Conservation (phyloP, 2,888 invertebrate genomes). For the Noctua pronuba region DNA sequence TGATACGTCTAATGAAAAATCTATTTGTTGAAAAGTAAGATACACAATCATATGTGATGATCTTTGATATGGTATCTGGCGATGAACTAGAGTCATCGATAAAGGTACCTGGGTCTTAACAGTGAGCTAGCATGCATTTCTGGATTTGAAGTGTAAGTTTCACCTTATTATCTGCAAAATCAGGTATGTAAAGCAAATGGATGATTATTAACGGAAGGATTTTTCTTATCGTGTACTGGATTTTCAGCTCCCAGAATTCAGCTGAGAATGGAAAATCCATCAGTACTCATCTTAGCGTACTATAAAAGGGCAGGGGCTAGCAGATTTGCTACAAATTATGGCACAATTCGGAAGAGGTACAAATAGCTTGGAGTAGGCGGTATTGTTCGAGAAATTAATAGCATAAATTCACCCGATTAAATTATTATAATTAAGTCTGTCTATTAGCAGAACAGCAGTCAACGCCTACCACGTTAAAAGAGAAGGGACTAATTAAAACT, state of each 20-base stretch:
- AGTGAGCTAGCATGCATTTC: too few relatives aligned
- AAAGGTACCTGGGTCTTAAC: background rate
- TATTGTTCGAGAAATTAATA: background rate
- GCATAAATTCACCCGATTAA: background rate
- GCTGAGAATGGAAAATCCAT: too few relatives aligned
- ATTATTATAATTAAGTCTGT: background rate
- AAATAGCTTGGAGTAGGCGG: background rate
- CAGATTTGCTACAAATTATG: too few relatives aligned
- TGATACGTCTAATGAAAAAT: background rate
- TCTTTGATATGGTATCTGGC: too few relatives aligned
- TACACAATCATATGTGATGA: too few relatives aligned
- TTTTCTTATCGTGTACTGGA: background rate
- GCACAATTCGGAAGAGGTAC: background rate
- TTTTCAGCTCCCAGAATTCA: background rate
- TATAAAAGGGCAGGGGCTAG: background rate
- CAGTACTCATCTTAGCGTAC: background rate
- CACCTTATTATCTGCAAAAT: background rate
- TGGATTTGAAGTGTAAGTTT: background rate
- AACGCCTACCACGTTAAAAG: conserved; percentile 26
- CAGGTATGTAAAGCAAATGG: background rate
- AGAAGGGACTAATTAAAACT: conserved; percentile 53
- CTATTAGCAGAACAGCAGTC: conserved; percentile 11
- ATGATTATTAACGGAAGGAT: background rate
- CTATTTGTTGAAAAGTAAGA: background rate
- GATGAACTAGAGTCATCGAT: background rate